Evolutionary conservation across 2,797 vertebrate species (phyloP), one percentile per base, ranked within the genome.

Genomic region (Eospalax fontanierii): DNA sequence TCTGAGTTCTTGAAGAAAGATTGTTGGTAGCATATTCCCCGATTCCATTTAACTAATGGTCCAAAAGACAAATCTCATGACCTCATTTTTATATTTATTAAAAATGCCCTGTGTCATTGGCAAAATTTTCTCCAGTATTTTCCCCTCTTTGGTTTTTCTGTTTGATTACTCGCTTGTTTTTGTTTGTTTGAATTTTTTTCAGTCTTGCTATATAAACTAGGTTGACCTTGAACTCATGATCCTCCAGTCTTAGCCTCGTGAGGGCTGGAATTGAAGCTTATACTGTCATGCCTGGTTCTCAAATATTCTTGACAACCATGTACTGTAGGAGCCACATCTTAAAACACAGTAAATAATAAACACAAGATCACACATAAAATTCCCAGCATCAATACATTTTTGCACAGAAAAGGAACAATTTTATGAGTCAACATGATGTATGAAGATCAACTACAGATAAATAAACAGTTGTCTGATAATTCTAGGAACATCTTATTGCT

Each of bases 41-140:
- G 8, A 1, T 28, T 54, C 50, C 16, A 86, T 30, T 86, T 59
- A 57, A 26, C 24, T 75, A 35, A n/a, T 75, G 57, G 74, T 63
- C 35, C 61, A 46, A 85, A 61, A 79, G 74, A 35, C 43, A 74
- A 74, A 65, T 87, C 78, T 76, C 73, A 65, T 82, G 63, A 1
- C 22, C 83, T 95, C 88, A 75, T 79, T 84, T 92, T 89, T 65
- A 43, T 76, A 46, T 75, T 59, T 73, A 57, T 59, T 33, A 68
- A n/a, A 1, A 2, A 68, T 54, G 9, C 16, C 21, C 30, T 87
- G 26, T 87, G 18, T 38, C 82, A 40, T 63, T 80, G 19, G 6
- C 43, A n/a, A n/a, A n/a, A n/a, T n/a, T 87, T 86, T 50, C 74
- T 82, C 38, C 93, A 85, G 22, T 85, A 68, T 73, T 89, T 40